phyloP scores from a whole-genome alignment of 2,888 invertebrate species.

The Troides helena region DNA sequence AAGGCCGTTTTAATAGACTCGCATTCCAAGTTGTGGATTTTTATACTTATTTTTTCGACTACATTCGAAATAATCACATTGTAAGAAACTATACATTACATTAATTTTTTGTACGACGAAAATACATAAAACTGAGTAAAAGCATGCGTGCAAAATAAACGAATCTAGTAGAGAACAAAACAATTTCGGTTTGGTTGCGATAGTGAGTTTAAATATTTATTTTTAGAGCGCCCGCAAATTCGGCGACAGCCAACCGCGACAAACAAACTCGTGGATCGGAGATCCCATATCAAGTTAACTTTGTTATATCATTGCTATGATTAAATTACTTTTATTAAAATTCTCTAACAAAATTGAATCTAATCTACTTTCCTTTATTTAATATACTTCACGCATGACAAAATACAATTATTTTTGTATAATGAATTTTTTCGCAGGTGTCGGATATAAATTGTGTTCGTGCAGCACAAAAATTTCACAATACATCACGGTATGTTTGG shows the following conservation, averaged over 20 bases:
- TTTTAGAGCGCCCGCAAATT: constrained; percentile 29
- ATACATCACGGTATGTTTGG: too few relatives aligned
- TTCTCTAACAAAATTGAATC: neutral
- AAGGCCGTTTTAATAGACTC: too few relatives aligned
- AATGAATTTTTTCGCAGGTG: too few relatives aligned
- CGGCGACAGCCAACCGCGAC: constrained; percentile 30
- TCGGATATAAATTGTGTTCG: too few relatives aligned
- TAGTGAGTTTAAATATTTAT: constrained; percentile 31
- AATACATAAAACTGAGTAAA: constrained; percentile 1
- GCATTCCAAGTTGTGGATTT: too few relatives aligned
- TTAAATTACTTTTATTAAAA: constrained; percentile 6
- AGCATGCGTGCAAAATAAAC: constrained; percentile 11
- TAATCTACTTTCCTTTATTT: neutral
- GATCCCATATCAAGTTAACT: constrained; percentile 27
- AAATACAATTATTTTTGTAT: too few relatives aligned
- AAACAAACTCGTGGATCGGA: constrained; percentile 21
- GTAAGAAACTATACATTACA: neutral
- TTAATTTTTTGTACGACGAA: neutral
- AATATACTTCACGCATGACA: neutral
- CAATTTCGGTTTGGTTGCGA: constrained; percentile 29
- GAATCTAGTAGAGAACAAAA: constrained; percentile 28
- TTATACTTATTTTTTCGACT: too few relatives aligned
- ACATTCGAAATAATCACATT: too few relatives aligned
- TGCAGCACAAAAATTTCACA: too few relatives aligned
- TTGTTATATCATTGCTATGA: constrained; percentile 6